These are phyloP conservation scores for Corydoras maculifer DNA, from an alignment of 2,113 vertebrate genomes.

Conservation along the genomic window DNA sequence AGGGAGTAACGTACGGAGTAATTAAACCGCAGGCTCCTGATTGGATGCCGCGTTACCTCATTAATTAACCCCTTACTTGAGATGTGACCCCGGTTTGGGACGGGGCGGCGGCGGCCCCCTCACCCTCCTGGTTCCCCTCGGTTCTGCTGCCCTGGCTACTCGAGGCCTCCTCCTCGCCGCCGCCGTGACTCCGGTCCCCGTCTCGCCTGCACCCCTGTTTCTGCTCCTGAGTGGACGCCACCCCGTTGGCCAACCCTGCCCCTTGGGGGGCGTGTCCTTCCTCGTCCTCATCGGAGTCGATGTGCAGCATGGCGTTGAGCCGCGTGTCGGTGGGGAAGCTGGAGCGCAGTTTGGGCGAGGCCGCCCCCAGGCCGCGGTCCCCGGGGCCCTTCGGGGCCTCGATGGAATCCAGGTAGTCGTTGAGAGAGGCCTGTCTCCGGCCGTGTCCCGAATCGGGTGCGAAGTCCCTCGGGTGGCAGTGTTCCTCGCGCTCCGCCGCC, in stretches of 20 bases:
- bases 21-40: no score
- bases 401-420: conserved; percentile 84
- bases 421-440: conserved; percentile 82
- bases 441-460: conserved; percentile 47
- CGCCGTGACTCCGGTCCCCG: neutral
- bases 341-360: conserved; percentile 85
- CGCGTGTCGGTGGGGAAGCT: conserved; percentile 94
- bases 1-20: no score
- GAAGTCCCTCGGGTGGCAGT: conserved; percentile 15
- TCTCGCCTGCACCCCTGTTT: conserved; percentile 9
- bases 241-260: conserved; percentile 24
- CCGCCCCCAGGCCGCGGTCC: conserved; percentile 63
- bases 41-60: no score
- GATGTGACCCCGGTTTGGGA: neutral
- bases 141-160: no score
- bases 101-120: neutral
- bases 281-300: conserved; percentile 94
- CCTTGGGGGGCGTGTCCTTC: conserved; percentile 43
- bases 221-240: neutral
- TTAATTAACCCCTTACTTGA: neutral
- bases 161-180: conserved; percentile 45
- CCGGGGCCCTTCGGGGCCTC: conserved; percentile 64
- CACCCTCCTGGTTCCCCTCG: no score
- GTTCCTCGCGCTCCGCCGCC: conserved; percentile 45
- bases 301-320: conserved; percentile 92